These are phyloP conservation scores for Rhopilema esculentum DNA, from an alignment of 30 jellyfish, hydroid and myxozoan genomes.

Conservation along the genomic window DNA sequence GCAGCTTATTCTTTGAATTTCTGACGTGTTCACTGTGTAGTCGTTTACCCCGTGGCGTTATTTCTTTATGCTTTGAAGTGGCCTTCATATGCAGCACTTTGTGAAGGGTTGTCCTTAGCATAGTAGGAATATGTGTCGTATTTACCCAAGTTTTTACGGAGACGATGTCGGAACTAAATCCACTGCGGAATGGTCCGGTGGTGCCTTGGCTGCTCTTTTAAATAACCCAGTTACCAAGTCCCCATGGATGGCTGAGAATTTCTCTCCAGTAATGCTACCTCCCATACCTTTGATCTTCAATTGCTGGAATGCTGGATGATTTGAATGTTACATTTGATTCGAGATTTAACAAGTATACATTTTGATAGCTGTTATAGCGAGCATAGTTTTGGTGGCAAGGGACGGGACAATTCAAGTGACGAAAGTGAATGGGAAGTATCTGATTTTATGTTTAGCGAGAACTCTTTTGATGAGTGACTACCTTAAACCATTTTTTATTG, in stretches of 20 bases:
- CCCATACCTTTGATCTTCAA: constrained; percentile 34
- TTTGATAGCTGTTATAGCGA: constrained; percentile 36
- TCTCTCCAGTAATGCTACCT: constrained; percentile 36
- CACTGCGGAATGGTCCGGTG: constrained; percentile 54
- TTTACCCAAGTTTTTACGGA: constrained; percentile 49
- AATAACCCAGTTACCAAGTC: constrained; percentile 60
- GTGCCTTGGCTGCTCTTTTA: constrained; percentile 43
- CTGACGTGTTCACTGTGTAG: constrained; percentile 16
- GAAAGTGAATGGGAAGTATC: too few species aligned
- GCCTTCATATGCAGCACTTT: too few species aligned
- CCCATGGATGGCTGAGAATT: constrained; percentile 53
- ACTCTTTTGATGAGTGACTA: too few species aligned
- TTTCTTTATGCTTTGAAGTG: constrained; percentile 51
- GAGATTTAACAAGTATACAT: constrained; percentile 2
- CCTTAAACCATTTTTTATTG: too few species aligned
- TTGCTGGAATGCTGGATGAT: constrained; percentile 55
- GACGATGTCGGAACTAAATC: constrained; percentile 40
- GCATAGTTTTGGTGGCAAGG: constrained; percentile 56
- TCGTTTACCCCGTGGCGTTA: constrained; percentile 11
- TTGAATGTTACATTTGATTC: too few species aligned
- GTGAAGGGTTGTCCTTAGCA: too few species aligned
- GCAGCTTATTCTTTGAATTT: constrained; percentile 25
- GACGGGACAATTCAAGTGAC: too few species aligned
- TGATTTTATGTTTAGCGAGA: too few species aligned
- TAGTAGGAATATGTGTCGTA: constrained; percentile 46